Base-by-base conservation (phyloP, 2,113 vertebrate species). In the Hassar affinis region DNA sequence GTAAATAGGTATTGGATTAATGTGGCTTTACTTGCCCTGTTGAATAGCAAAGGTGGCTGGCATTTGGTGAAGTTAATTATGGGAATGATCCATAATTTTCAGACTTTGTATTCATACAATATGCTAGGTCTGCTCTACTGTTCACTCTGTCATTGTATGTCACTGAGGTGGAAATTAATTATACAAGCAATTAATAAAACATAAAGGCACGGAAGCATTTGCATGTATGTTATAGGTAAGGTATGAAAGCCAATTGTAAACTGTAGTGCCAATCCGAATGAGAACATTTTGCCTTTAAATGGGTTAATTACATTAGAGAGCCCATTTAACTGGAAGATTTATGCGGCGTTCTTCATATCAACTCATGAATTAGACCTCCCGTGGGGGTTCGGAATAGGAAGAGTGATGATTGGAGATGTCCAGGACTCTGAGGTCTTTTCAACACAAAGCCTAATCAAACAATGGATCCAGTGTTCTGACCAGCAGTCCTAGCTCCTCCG, bases 1-100 rank as follows among this genome's bases (percentile, higher is more conserved):
- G 88, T 82, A 78, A 84, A 81, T 77, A 38, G n/a, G 57, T 76
- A 51, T 85, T 82, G 85, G 81, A 83, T 86, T 84, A 78, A 82
- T 80, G 84, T 83, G 86, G 68, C 59, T 78, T 85, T 85, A 84
- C 88, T 89, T 85, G 72, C 72, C 45, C 66, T 74, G 57, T 78
- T 80, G 85, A 83, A 84, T 83, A 78, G 81, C 71, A 52, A 78
- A 61, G 68, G 78, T 69, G 83, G 76, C 27, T 86, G 85, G 85
- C 85, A 87, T 88, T 86, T 78, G 81, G 71, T 59, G 72, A 85
- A 61, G 85, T 80, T 84, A 64, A 62, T 81, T 69, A 78, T 74
- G n/a, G 27, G 80, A 27, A 51, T 84, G 78, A 33, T 77, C 47
- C 66, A 61, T 86, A 76, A 86, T 81, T 68, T 84, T 74, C 78